These are phyloP conservation scores for Acanthiza pusilla DNA, from an alignment of 2,797 vertebrate species.

Conservation along the genomic window DNA sequence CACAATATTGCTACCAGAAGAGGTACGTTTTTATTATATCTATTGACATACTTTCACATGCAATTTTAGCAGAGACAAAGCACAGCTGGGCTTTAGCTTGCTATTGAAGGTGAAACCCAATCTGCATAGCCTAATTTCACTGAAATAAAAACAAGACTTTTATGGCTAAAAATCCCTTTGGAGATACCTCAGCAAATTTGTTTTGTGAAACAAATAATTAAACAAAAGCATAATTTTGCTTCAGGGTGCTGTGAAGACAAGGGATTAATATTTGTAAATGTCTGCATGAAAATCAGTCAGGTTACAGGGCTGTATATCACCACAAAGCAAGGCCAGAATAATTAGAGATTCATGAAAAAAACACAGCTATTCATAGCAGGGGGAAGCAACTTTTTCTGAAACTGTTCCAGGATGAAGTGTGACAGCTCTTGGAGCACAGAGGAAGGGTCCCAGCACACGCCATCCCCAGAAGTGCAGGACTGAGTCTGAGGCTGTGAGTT, in stretches of 20 bases:
- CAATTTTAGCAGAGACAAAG: constrained; percentile 28
- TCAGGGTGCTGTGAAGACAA: not conserved
- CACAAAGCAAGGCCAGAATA: not conserved
- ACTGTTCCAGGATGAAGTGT: not conserved
- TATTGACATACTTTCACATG: not conserved
- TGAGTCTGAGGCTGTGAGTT: not conserved
- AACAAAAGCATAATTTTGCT: not conserved
- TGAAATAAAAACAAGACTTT: not conserved
- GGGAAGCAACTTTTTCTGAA: not conserved
- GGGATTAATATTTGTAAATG: not conserved
- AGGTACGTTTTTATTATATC: not conserved
- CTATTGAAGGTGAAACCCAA: not conserved
- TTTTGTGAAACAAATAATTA: constrained; percentile 17
- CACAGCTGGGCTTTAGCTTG: not conserved
- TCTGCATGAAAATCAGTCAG: not conserved
- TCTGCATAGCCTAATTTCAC: not conserved
- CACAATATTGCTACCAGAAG: not conserved
- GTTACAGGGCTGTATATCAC: not conserved
- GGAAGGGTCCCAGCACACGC: rapidly evolving
- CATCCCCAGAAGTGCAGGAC: not conserved
- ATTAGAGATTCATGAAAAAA: not conserved
- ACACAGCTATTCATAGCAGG: not conserved
- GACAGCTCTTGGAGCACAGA: not conserved
- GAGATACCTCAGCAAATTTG: not conserved
- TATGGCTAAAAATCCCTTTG: not conserved